A percentile compares a stretch with the other conserved stretches of the same genome.
These are phyloP conservation scores for Kuschelorhynchus macadamiae DNA, from an alignment of 2,888 invertebrate genomes.

Conservation along the genomic window DNA sequence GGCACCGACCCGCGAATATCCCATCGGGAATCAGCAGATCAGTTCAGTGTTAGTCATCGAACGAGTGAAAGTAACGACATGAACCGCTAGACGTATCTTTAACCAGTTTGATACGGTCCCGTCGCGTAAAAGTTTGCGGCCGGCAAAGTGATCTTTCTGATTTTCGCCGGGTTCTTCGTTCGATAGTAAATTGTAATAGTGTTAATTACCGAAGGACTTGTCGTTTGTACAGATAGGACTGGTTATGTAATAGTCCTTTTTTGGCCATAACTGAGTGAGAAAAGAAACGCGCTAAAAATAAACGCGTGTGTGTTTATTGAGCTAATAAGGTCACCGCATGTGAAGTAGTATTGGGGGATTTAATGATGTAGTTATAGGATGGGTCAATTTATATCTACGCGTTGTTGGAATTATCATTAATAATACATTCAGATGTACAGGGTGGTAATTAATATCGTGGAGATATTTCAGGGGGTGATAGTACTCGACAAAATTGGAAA, in stretches of 20 bases:
- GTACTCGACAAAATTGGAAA: too few species aligned
- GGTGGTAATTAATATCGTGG: too few species aligned
- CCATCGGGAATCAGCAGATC: slow-evolving; percentile 26
- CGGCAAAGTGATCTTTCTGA: slow-evolving; percentile 7
- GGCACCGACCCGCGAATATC: slow-evolving; percentile 15
- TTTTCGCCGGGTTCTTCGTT: too few species aligned
- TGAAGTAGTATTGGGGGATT: slow-evolving; percentile 14
- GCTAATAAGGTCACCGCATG: slow-evolving; percentile 35
- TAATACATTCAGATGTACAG: too few species aligned
- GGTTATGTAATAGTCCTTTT: neutral
- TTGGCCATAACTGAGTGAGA: neutral
- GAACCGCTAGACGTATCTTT: slow-evolving; percentile 20
- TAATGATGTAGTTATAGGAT: slow-evolving; percentile 4
- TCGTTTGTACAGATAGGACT: neutral
- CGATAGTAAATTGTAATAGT: neutral
- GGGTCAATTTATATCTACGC: too few species aligned
- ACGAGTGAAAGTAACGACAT: slow-evolving; percentile 34
- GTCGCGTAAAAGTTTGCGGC: neutral
- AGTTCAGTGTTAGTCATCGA: slow-evolving; percentile 41
- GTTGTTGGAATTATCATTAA: too few species aligned
- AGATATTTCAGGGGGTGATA: too few species aligned
- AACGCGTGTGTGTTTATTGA: slow-evolving; percentile 24
- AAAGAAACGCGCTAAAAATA: slow-evolving; percentile 34
- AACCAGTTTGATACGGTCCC: slow-evolving; percentile 12
- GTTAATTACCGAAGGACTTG: neutral